Evolutionary conservation across 2,113 vertebrate genomes (phyloP).

Genomic region (Stercorarius parasiticus): DNA sequence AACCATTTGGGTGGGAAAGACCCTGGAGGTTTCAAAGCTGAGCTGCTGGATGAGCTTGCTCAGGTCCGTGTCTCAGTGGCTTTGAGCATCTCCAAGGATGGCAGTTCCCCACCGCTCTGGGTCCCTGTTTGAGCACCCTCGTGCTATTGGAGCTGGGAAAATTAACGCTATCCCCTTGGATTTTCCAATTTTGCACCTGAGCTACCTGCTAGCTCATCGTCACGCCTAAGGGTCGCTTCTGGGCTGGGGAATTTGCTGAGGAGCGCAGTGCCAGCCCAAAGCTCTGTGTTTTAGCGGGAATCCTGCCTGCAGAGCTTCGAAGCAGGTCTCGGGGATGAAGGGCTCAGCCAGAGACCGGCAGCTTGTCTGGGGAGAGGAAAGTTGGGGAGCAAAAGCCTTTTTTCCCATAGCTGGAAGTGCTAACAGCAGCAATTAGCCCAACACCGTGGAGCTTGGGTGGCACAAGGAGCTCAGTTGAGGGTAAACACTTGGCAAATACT

Average conservation of each 20-base stretch:
- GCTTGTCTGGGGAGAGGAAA: not conserved
- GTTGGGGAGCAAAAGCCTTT: not conserved
- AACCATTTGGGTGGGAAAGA: not conserved
- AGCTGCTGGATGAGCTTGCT: not conserved
- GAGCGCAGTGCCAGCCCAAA: not conserved
- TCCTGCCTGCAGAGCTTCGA: not conserved
- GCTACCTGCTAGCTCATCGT: not conserved
- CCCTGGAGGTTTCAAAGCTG: not conserved
- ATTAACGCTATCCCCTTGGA: not conserved
- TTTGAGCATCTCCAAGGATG: not conserved
- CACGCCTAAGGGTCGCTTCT: not conserved
- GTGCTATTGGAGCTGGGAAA: not conserved
- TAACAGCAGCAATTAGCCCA: not conserved
- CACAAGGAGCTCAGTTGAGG: not conserved
- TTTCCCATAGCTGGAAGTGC: not conserved
- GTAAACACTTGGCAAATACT: not conserved
- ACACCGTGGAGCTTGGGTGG: not conserved
- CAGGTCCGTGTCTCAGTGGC: accelerated
- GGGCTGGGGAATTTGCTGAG: not conserved
- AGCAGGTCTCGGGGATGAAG: not conserved
- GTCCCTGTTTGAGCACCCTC: not conserved
- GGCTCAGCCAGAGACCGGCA: not conserved
- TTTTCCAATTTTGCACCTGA: not conserved
- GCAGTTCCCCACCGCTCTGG: not conserved
- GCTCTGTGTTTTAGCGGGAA: not conserved